Conservation (phyloP, 2,797 vertebrate species). For the Pagetopsis macropterus region DNA sequence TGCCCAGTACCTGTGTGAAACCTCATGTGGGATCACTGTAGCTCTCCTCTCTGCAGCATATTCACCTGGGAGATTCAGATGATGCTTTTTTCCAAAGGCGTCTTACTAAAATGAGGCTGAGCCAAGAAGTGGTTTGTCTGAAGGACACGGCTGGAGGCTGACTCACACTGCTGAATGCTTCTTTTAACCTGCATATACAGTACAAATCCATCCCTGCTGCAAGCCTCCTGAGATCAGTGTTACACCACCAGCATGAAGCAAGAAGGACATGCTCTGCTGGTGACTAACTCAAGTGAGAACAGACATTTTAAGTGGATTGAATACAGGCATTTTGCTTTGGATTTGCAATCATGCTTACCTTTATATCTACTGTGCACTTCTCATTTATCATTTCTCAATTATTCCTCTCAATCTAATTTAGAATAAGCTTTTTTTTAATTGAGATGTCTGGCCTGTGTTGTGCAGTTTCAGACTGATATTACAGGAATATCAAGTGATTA, state of each 20-base stretch:
- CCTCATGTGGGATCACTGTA: conserved; percentile 20
- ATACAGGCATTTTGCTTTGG: background rate
- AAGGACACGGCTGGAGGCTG: conserved; percentile 16
- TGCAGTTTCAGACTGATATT: background rate
- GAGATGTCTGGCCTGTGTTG: background rate
- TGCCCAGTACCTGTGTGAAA: conserved; percentile 14
- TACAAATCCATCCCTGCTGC: conserved; percentile 34
- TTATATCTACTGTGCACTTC: background rate
- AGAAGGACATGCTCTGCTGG: conserved; percentile 1
- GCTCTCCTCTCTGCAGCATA: conserved; percentile 35
- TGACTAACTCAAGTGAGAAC: conserved; percentile 9
- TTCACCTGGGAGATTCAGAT: conserved; percentile 52
- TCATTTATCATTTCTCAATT: background rate
- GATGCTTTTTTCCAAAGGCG: conserved; percentile 10
- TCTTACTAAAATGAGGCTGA: conserved; percentile 31
- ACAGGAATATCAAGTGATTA: background rate
- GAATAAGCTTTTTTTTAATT: background rate
- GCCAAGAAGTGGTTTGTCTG: conserved; percentile 37
- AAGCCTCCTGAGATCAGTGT: conserved; percentile 32
- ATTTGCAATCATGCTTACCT: background rate
- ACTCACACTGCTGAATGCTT: conserved; percentile 50
- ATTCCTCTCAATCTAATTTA: background rate
- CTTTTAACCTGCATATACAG: conserved; percentile 26
- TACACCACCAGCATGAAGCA: conserved; percentile 11
- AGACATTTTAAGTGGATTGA: background rate